Evolutionary conservation across 2,113 vertebrate species (phyloP), one percentile per base, ranked within the genome.

Genomic region (Gymnarchus niloticus): DNA sequence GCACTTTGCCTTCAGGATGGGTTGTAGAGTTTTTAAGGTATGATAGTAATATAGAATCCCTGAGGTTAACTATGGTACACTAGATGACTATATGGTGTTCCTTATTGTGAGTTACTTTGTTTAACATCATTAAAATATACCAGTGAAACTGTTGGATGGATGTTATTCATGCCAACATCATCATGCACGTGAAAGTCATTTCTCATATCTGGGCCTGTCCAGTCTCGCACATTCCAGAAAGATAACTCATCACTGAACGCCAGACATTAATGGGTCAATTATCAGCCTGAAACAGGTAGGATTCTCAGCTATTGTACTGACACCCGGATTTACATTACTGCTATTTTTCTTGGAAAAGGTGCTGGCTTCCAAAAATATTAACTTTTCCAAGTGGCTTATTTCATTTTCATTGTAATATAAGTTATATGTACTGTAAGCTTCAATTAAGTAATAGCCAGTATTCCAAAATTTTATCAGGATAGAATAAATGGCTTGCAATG

Each of bases 181-280:
- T 86, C 33, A 86, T 89, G 84, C 83, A 88, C 90, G 87, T 59
- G 85, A 88, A 76, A 89, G 73, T 5, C 49, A 10, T 33, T 44
- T 87, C 61, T 85, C 61, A 69, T 87, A 82, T 88, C 89, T 77
- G 86, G 59, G 54, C 44, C 78, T 87, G 84, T 90, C 90, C 25
- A 6, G 89, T 91, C 87, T 88, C 87, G 89, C 87, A 56, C 85
- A 81, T 59, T 87, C 46, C 6, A 28, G 65, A 69, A 14, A 92
- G 93, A 93, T 93, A 92, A 90, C 86, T 87, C 89, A 89, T 89
- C 87, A 88, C 89, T 91, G 88, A 88, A 86, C 86, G 89, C 56
- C 90, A 92, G 90, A 88, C 84, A 76, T 89, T 92, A 90, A 91
- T 90, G 88, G 88, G 56, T 41, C 46, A 83, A 88, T 88, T 91